Evolutionary conservation across 2,797 vertebrate species (phyloP).

Genomic region (Labroides dimidiatus): DNA sequence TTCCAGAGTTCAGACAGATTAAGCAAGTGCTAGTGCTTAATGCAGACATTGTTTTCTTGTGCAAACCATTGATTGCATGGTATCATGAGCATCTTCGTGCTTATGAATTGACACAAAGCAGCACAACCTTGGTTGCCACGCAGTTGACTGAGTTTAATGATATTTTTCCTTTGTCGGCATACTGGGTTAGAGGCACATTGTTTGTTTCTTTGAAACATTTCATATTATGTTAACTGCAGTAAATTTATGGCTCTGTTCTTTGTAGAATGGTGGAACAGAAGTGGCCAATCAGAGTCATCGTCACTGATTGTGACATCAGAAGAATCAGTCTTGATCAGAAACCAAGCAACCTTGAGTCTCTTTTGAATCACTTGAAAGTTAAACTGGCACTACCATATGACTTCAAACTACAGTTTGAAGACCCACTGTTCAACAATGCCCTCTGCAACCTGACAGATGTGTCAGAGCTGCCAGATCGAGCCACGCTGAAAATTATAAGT

Average conservation of each 20-base stretch:
- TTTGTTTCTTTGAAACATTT: slow-evolving; percentile 9
- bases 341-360: background rate
- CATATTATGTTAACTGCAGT: background rate
- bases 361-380: background rate
- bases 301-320: slow-evolving; percentile 5
- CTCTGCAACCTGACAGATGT: slow-evolving; percentile 9
- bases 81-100: slow-evolving; percentile 12
- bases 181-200: background rate
- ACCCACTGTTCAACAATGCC: background rate
- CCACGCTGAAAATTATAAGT: slow-evolving; percentile 8
- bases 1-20: slow-evolving; percentile 13
- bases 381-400: background rate
- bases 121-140: slow-evolving; percentile 1
- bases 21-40: slow-evolving; percentile 7
- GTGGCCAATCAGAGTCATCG: background rate
- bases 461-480: slow-evolving; percentile 2
- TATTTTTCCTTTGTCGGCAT: slow-evolving; percentile 9
- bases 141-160: slow-evolving; percentile 9
- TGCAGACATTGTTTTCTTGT: background rate
- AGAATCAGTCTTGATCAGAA: background rate
- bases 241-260: background rate
- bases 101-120: slow-evolving; percentile 5
- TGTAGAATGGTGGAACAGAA: background rate
- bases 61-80: slow-evolving; percentile 17
- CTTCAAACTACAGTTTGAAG: slow-evolving; percentile 5